Evolutionary conservation across 2,888 invertebrate species (phyloP).

Genomic region (Nomada lathburiana): DNA sequence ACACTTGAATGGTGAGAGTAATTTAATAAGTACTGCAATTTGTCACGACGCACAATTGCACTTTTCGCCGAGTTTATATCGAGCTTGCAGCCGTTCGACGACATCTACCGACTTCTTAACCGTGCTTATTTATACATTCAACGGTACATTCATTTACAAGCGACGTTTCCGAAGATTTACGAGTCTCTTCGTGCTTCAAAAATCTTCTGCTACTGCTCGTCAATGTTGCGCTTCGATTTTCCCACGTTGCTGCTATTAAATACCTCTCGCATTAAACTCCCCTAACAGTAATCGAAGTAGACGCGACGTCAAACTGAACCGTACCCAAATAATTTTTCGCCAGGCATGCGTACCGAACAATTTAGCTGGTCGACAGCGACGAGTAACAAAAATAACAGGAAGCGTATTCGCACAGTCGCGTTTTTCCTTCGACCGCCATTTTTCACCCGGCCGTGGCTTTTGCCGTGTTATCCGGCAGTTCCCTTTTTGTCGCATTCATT

Average conservation of each 20-base stretch:
- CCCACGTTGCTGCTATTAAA: too few relatives aligned
- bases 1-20: not conserved
- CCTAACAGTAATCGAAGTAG: too few relatives aligned
- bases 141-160: not conserved
- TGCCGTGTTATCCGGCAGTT: slow-evolving; percentile 29
- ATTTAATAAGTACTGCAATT: not conserved
- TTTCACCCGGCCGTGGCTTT: slow-evolving; percentile 41
- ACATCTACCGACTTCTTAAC: not conserved
- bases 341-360: too few relatives aligned
- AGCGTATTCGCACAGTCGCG: slow-evolving; percentile 36
- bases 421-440: slow-evolving; percentile 45
- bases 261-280: too few relatives aligned
- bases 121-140: slow-evolving; percentile 6
- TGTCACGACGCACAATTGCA: not conserved
- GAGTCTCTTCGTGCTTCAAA: not conserved
- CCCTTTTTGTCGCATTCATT: slow-evolving; percentile 61
- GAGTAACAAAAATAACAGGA: slow-evolving; percentile 45
- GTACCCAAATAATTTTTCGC: not conserved
- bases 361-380: slow-evolving; percentile 22
- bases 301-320: too few relatives aligned
- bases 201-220: not conserved
- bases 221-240: not conserved
- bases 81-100: not conserved
- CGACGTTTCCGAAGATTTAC: not conserved
- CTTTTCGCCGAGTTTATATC: not conserved